Base-by-base conservation (phyloP, 2,888 invertebrate genomes). In the Yponomeuta sedellus region DNA sequence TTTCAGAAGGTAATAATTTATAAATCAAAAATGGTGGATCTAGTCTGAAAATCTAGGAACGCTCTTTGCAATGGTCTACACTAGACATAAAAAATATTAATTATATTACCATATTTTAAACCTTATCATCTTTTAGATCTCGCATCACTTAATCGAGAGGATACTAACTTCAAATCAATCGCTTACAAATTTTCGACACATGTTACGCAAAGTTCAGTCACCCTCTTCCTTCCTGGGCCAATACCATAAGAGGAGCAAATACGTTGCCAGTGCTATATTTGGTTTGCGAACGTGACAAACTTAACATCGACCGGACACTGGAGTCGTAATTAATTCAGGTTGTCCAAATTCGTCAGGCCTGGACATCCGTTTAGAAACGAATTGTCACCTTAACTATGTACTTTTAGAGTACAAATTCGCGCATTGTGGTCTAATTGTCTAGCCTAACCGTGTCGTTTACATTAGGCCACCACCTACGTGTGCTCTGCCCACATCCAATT, bases 401-500 rank as follows among this genome's bases (percentile, higher is more conserved):
- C 65, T 69, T 34, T 72, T 84, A 88, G 74, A 77, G 85, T 79
- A 73, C 70, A 81, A 74, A 79, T 81, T 86, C 28, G 44, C 20
- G 39, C 12, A 75, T 64, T 10, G 59, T 68, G 66, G 34, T 72
- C 72, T 81, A 81, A 79, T 82, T 79, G 79, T 78, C 79, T 80
- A 80, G 73, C 72, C 78, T 81, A 86, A 88, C 86, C 80, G 87
- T 76, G 87, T 76, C 85, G 80, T 80, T 82, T 72, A 77, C 82
- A 77, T 16, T 34, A 85, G 89, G 87, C 83, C 86, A 83, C 89
- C 89, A 79, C 90, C 90, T 91, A 90, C 90, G 77, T 82, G 74
- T 76, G 70, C 68, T 74, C 90, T 82, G 75, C 90, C 90, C 90
- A 91, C 90, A 86, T 85, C 79, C 89, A 91, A 90, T 90, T 82